Evolutionary conservation across 2,113 vertebrate genomes (phyloP).

Genomic region (Heloderma charlesbogerti): DNA sequence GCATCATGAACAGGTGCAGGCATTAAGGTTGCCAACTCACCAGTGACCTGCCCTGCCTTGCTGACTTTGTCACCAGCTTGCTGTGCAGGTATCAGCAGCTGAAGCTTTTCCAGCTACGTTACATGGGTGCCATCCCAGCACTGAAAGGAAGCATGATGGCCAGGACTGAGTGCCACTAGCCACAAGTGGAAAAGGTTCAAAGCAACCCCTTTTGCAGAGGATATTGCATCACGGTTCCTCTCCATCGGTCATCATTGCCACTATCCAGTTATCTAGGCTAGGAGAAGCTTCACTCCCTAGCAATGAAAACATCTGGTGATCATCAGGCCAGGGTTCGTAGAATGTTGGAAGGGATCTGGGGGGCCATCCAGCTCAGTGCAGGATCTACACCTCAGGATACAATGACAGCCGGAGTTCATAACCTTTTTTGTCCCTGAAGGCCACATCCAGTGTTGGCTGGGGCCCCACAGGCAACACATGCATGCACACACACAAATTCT

Average conservation of each 20-base stretch:
- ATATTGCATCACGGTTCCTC: background rate
- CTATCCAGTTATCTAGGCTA: background rate
- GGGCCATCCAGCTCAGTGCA: too few species aligned
- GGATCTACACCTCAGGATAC: too few species aligned
- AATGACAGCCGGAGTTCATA: too few species aligned
- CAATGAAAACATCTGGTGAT: background rate
- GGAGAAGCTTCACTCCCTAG: background rate
- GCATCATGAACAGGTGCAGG: background rate
- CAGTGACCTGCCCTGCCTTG: background rate
- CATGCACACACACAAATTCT: too few species aligned
- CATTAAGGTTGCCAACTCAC: background rate
- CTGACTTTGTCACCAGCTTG: background rate
- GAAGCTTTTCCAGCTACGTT: background rate
- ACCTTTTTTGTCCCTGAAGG: too few species aligned
- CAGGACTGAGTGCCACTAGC: background rate
- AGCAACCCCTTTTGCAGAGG: background rate
- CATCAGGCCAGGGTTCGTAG: background rate
- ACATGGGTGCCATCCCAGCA: background rate
- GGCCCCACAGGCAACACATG: too few species aligned
- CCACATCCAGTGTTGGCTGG: too few species aligned
- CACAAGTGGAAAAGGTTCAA: background rate
- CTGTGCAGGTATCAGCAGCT: background rate
- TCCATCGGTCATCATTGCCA: background rate
- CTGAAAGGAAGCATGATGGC: background rate
- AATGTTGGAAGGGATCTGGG: too few species aligned